Percentiles rank a stretch among this genome's conserved stretches.
Evolutionary conservation across 2,888 invertebrate species (phyloP).

Genomic region (Eilema caniola): DNA sequence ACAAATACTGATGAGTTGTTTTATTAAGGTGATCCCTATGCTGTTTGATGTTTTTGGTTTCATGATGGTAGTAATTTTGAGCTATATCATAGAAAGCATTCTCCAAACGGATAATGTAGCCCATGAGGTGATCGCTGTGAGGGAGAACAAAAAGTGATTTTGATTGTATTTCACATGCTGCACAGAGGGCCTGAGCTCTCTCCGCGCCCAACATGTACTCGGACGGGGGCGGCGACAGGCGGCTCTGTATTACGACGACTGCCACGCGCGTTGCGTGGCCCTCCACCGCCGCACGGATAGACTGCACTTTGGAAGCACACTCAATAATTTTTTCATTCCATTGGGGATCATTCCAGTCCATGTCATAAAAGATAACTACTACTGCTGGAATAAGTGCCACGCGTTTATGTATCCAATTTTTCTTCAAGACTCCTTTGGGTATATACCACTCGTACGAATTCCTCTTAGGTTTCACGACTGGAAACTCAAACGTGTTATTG

Average conservation of each 20-base stretch:
- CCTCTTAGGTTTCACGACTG: constrained; percentile 94
- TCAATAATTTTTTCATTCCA: constrained; percentile 99
- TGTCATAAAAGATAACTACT: constrained; percentile 97
- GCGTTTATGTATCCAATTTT: constrained; percentile 98
- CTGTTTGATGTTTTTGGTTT: constrained; percentile 94
- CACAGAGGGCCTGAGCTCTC: constrained; percentile 95
- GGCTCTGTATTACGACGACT: constrained; percentile 96
- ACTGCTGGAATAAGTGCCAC: constrained; percentile 96
- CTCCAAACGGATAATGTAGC: constrained; percentile 93
- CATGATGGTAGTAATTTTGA: constrained; percentile 96
- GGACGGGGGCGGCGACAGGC: constrained; percentile 91
- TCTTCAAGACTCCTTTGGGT: constrained; percentile 97
- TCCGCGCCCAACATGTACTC: constrained; percentile 96
- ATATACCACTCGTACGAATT: constrained; percentile 98
- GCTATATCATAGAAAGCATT: constrained; percentile 97
- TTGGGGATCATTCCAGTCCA: constrained; percentile 98
- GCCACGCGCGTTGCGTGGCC: constrained; percentile 92
- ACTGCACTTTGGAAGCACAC: constrained; percentile 96
- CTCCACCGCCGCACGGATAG: constrained; percentile 91
- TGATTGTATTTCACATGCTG: constrained; percentile 96
- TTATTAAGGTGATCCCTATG: constrained; percentile 97
- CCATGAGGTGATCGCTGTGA: constrained; percentile 94
- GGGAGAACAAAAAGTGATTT: constrained; percentile 97
- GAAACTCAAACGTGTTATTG: constrained; percentile 94
- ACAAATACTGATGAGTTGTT: constrained; percentile 95